These are phyloP conservation scores for Enteromius unitaeniatus DNA, from an alignment of 2,797 vertebrate species.

Conservation along the genomic window DNA sequence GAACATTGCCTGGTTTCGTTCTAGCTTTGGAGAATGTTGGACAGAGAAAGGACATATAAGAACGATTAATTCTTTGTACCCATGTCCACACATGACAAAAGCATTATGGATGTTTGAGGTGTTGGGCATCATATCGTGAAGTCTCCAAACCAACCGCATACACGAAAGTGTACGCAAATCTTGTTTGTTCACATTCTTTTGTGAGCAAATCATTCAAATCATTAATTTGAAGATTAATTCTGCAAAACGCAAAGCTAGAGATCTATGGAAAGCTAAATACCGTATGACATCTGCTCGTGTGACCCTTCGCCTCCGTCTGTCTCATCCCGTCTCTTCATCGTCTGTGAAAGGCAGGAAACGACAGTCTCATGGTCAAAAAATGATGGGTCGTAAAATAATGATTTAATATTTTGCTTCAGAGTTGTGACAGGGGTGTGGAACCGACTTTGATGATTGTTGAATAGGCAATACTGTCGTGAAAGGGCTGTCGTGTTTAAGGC, in stretches of 20 bases:
- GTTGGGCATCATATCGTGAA: conserved; percentile 21
- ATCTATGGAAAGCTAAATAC: conserved; percentile 51
- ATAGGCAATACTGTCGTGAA: conserved; percentile 45
- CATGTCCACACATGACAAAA: conserved; percentile 28
- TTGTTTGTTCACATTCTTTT: conserved; percentile 58
- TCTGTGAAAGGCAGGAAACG: conserved; percentile 44
- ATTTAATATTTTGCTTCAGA: conserved; percentile 50
- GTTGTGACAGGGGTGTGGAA: conserved; percentile 55
- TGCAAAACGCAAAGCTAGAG: conserved; percentile 46
- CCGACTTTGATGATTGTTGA: conserved; percentile 45
- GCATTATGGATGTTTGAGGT: conserved; percentile 27
- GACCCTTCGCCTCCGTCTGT: conserved; percentile 38
- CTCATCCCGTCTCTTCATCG: conserved; percentile 29
- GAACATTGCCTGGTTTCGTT: conserved; percentile 25
- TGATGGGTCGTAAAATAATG: conserved; percentile 56
- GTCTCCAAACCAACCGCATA: conserved; percentile 42
- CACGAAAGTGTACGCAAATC: neutral
- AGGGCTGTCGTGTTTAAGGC: conserved; percentile 24
- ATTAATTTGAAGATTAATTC: conserved; percentile 44
- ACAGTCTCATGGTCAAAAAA: conserved; percentile 53
- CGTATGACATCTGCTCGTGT: conserved; percentile 48
- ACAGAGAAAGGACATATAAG: neutral
- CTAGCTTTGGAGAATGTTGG: neutral
- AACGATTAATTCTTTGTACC: neutral
- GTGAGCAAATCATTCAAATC: conserved; percentile 44